Evolutionary conservation across 2,113 vertebrate species (phyloP), one percentile per base, ranked within the genome.

Genomic region (Psittacara wagleri): DNA sequence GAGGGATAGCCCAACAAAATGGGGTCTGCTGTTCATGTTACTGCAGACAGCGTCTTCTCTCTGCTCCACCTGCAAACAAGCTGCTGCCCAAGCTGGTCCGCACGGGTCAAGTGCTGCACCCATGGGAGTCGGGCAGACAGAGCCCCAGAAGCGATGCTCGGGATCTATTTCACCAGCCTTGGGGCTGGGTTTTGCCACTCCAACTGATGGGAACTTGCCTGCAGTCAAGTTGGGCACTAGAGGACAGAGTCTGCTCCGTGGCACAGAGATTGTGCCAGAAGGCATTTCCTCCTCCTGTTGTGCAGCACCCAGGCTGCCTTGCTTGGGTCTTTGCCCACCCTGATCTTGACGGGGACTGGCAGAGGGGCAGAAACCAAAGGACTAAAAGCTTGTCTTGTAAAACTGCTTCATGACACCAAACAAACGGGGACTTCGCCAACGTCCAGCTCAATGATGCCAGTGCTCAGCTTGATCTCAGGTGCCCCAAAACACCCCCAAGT

Each of bases 211-310:
- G 0, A 9, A 43, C 14, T 17, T 46, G 57, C 61, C 22, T 77
- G 77, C 41, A 37, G 43, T 39, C 52, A 64, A 76, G 17, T 15
- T 14, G 29, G 15, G 16, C 48, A 48, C 27, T 0, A 4, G 29
- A 74, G 81, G 39, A 43, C 29, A 17, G 18, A 33, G 25, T 11
- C 68, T 66, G 23, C 6, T 16, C 37, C 4, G 3, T 0, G 0
- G 6, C 7, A 51, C 6, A 0, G 23, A 43, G 52, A 48, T 52
- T 0, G 0, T 10, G n/a, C 69, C 59, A 74, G 49, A 44, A 66
- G 31, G 25, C 6, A 1, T 77, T 55, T 87, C n/a, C 49, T 79
- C 11, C 57, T 55, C 4, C 1, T 39, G 55, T 10, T 35, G 24
- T 49, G 52, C 19, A 39, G 41, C 1, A 2, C 35, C 44, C 2